Evolutionary conservation across 2,888 invertebrate species (phyloP), one percentile per base, ranked within the genome.

Genomic region (Meloe dianella): DNA sequence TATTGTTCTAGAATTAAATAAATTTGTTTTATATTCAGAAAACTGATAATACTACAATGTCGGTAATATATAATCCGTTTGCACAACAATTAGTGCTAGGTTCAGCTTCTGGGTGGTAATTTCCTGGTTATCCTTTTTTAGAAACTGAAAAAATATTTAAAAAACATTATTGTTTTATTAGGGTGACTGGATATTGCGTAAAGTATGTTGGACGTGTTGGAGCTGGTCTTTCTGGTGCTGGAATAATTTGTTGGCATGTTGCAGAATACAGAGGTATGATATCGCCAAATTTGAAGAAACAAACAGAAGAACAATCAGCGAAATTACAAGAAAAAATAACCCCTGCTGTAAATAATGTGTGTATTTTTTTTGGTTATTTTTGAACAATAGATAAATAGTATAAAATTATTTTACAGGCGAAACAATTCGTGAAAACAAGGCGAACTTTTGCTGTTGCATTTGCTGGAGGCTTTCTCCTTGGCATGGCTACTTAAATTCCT

Each of bases 391-490:
- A 32, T 57, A n/a, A 51, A 9, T 14, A 14, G 38, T 58, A 47
- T 12, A 38, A n/a, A n/a, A n/a, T n/a, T n/a, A 14, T 10, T 60
- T 68, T 68, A 24, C 24, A 69, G 69, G 32, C 64, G 27, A 60
- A 22, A 51, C 35, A 12, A 17, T 64, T 69, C 38, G 65, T 64
- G 3, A 27, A 38, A 7, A 67, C 60, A 22, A 62, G 64, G 30
- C 61, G 57, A 30, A 62, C 57, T 0, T 67, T 69, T 51, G 60
- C 69, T 22, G 65, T 64, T 41, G 69, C 63, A 30, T 69, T 69
- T 63, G 10, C 60, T 14, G 69, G 69, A 1, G 69, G 69, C 1
- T 67, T 69, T 32, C 51, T 67, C 8, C 56, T 69, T 12, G 69
- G 69, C 17, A 35, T 67, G 4, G 66, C 66, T 12, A 27, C 59